Evolutionary conservation across 2,797 vertebrate genomes (phyloP).

Genomic region (Spondyliosoma cantharus): DNA sequence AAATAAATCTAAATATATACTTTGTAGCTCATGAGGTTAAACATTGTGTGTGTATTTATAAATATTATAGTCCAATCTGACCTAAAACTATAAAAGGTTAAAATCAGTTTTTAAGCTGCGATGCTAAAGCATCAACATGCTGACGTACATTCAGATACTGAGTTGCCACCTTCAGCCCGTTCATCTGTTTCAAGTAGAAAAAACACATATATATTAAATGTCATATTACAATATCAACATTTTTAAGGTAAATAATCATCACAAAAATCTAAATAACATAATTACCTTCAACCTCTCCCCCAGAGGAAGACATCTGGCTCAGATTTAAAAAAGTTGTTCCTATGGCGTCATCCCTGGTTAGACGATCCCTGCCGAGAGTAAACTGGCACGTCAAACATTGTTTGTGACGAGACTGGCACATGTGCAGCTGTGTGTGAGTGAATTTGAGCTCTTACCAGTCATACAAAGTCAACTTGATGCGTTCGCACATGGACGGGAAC

Average conservation of each 20-base stretch:
- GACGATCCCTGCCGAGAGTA: constrained; percentile 89
- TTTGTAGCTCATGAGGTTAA: background rate
- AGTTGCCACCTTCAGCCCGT: constrained; percentile 83
- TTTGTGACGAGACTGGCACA: background rate
- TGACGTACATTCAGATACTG: constrained; percentile 86
- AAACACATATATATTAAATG: background rate
- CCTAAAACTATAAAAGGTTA: background rate
- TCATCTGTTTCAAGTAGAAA: constrained; percentile 82
- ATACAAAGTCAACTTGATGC: constrained; percentile 90
- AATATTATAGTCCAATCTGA: background rate
- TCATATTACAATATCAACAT: background rate
- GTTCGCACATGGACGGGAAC: constrained; percentile 98
- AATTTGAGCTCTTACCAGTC: constrained; percentile 90
- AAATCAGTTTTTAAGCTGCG: background rate
- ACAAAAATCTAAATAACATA: background rate
- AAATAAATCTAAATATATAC: background rate
- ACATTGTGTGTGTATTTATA: background rate
- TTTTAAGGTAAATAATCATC: background rate
- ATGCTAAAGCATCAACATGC: background rate
- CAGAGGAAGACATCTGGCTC: constrained; percentile 92
- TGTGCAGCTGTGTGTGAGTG: constrained; percentile 3
- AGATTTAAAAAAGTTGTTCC: constrained; percentile 93
- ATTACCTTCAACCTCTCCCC: constrained; percentile 93
- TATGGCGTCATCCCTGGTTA: constrained; percentile 92
- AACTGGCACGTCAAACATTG: constrained; percentile 28